Conservation (phyloP, 2,888 invertebrate species). For the Elmis aenea region DNA sequence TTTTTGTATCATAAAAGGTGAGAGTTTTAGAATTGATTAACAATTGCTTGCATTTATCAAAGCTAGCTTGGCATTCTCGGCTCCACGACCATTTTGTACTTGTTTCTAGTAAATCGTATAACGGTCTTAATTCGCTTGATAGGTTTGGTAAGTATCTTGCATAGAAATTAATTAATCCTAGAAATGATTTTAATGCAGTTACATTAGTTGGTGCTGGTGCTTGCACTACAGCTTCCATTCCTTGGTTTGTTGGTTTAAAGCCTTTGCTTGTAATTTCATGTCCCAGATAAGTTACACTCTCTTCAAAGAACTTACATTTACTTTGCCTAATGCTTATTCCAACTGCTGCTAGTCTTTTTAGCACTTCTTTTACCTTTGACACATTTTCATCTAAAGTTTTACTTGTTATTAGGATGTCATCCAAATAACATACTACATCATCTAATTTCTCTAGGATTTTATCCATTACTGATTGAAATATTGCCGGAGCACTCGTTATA, state of each 20-base stretch:
- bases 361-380: conserved; percentile 10
- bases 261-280: conserved; percentile 11
- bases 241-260: conserved; percentile 11
- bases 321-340: conserved; percentile 16
- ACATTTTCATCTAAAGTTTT: conserved; percentile 13
- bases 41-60: conserved; percentile 5
- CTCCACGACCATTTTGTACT: background rate
- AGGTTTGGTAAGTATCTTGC: conserved; percentile 11
- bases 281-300: conserved; percentile 17
- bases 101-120: conserved; percentile 6
- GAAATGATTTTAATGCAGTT: conserved; percentile 11
- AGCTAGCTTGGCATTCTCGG: conserved; percentile 1
- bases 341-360: conserved; percentile 11
- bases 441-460: conserved; percentile 8
- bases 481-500: conserved; percentile 25
- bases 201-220: conserved; percentile 12
- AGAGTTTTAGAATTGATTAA: conserved; percentile 2
- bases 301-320: conserved; percentile 18
- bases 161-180: conserved; percentile 17
- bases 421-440: conserved; percentile 19
- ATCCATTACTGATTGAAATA: conserved; percentile 22
- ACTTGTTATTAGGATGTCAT: conserved; percentile 21
- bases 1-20: conserved; percentile 1
- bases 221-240: conserved; percentile 12
- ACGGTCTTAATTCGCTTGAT: conserved; percentile 1